Evolutionary conservation across 2,888 invertebrate species (phyloP), one percentile per base, ranked within the genome.

Genomic region (Trypoxylon attenuatum): DNA sequence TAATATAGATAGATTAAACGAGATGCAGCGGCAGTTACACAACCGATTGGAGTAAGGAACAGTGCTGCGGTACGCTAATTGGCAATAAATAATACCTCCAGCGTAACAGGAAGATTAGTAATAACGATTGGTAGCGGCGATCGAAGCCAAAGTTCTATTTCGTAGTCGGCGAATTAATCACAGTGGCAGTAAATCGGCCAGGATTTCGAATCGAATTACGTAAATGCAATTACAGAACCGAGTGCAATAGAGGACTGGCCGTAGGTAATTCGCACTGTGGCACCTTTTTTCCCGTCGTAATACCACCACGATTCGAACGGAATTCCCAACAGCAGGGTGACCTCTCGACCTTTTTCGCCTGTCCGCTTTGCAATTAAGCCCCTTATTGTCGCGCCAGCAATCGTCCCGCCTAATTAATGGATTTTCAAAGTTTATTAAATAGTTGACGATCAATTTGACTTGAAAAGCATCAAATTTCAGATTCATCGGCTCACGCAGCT

Each of bases 141-240:
- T 57, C 65, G 55, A 38, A 21, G 51, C 42, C 57, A 39, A 63
- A 65, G 69, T 66, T 71, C 69, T 71, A 66, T 74, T 73, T 73
- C 68, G 63, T 52, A 43, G 60, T 56, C 38, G 25, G 62, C 61
- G 74, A 74, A 74, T 73, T 73, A 74, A 74, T 74, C 69, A 71
- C 74, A 49, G 56, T 54, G 68, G 18, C 71, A 47, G 66, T 59
- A 69, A 71, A 71, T 74, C 66, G 66, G 59, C 69, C 55, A 61
- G 73, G 69, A 73, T 73, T 73, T 73, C 58, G 74, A 69, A 69
- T 66, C 71, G 69, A 74, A 74, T 74, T 74, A 74, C 73, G 69
- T 63, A 71, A 74, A 71, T 65, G 71, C 59, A 71, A 74, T 74
- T 66, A 63, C 61, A 51, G 57, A 50, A 39, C 46, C 54, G 19